Base-by-base conservation (phyloP, 2,113 vertebrate genomes). In the Phalacrocorax carbo region DNA sequence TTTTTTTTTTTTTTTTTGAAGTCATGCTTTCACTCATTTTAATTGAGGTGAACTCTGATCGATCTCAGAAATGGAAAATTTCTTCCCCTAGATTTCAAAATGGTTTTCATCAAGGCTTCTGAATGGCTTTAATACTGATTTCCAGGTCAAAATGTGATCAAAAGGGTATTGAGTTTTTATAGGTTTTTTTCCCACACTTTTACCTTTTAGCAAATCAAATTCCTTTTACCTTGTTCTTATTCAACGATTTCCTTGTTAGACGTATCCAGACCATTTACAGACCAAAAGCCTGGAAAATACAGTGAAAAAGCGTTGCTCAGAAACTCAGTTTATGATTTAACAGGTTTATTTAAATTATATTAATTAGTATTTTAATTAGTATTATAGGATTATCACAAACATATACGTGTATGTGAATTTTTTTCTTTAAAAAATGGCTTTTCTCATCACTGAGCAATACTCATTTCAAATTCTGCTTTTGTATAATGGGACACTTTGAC, bases 161-260 rank as follows among this genome's bases (percentile, higher is more conserved):
- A 70, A 82, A 82, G 9, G 1, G 20, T 51, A 57, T 10, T 13
- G 17, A 55, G 4, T 69, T 88, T 80, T 92, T 27, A 15, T 15
- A 36, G 30, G 0, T 6, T 6, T 21, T 26, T n/a, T 2, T 0
- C 3, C 5, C 2, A n/a, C 5, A 21, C 10, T 44, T 32, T 55
- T 23, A 26, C 13, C 18, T 51, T 29, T 32, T 72, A 82, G 10
- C 1, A 76, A 90, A 68, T 60, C 8, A 55, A 92, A 60, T 52
- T 79, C 13, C 14, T 82, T 57, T 88, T 77, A 30, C 11, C 16
- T 86, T 86, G 4, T 7, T 83, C 29, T 64, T 49, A 36, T 69
- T 46, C 42, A 12, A 32, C 32, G 30, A 57, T 69, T 70, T 61
- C 17, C 36, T 40, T 83, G 19, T 34, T 61, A 57, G 40, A 25